These are phyloP conservation scores for Alethe diademata DNA, from an alignment of 2,113 vertebrate species.

Conservation along the genomic window DNA sequence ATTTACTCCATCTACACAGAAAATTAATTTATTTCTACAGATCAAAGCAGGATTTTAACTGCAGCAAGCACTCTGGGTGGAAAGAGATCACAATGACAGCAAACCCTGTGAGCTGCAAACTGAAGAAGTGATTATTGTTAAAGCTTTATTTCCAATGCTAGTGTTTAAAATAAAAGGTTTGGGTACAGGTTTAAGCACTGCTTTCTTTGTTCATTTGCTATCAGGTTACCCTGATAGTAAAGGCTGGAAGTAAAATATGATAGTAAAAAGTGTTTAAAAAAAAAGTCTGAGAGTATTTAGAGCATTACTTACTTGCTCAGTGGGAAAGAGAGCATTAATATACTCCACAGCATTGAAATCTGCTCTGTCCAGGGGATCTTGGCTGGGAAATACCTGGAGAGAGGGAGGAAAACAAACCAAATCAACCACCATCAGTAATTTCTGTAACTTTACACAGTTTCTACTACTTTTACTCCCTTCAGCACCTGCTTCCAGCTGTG, in stretches of 20 bases:
- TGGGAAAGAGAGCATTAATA: conserved; percentile 96
- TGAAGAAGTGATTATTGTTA: neutral
- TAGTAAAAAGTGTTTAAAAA: neutral
- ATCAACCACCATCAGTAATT: neutral
- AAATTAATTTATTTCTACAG: neutral
- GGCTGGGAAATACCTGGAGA: conserved; percentile 93
- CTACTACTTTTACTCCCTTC: neutral
- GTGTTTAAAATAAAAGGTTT: neutral
- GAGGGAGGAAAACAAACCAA: neutral
- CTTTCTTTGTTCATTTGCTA: neutral
- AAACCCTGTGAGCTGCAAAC: neutral
- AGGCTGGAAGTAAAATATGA: neutral
- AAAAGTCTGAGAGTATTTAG: neutral
- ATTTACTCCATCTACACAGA: neutral
- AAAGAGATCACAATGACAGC: neutral
- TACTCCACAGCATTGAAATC: conserved; percentile 99
- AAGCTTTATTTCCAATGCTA: neutral
- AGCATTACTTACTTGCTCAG: conserved; percentile 85
- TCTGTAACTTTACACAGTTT: neutral
- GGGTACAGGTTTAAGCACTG: neutral
- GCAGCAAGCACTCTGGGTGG: neutral
- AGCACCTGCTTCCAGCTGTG: neutral
- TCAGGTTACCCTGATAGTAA: neutral
- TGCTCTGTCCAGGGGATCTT: conserved; percentile 92
- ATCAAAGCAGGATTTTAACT: neutral